A percentile compares a stretch with the other conserved stretches of the same genome.
Conservation (phyloP, 2,888 invertebrate genomes). For the Deilephila porcellus region DNA sequence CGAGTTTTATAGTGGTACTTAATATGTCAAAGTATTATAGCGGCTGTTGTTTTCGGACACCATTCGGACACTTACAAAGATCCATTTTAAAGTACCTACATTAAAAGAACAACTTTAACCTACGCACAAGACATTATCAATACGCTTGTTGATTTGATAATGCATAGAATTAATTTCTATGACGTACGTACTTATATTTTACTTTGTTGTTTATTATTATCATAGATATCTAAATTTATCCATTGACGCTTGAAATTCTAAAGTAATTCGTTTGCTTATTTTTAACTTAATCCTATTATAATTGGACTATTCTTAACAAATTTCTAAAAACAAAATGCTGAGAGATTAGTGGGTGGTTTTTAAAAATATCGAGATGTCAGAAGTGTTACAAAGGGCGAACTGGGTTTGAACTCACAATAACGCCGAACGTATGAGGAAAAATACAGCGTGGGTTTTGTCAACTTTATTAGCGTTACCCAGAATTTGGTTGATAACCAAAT, state of each 20-base stretch:
- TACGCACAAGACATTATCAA: not conserved
- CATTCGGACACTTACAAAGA: slow-evolving; percentile 54
- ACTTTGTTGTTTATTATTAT: not conserved
- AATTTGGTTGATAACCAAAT: not conserved
- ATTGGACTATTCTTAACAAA: not conserved
- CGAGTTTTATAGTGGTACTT: slow-evolving; percentile 62
- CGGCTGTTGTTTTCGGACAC: slow-evolving; percentile 56
- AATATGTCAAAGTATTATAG: slow-evolving; percentile 61
- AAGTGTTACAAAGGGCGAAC: not conserved
- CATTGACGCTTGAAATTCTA: not conserved
- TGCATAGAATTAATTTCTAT: not conserved
- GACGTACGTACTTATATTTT: not conserved
- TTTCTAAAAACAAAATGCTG: not conserved
- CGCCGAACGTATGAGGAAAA: not conserved
- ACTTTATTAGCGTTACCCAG: not conserved
- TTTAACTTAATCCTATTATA: not conserved
- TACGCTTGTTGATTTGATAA: not conserved
- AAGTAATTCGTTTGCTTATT: not conserved
- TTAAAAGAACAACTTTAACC: slow-evolving; percentile 2
- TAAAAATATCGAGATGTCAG: not conserved
- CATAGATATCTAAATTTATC: not conserved
- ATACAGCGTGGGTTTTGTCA: not conserved
- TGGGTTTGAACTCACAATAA: not conserved
- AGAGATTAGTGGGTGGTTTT: not conserved
- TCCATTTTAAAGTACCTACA: slow-evolving; percentile 33